Percentiles rank a stretch among this genome's conserved stretches.
Evolutionary conservation across 2,113 vertebrate genomes (phyloP).

Genomic region (Nannospalax galili): DNA sequence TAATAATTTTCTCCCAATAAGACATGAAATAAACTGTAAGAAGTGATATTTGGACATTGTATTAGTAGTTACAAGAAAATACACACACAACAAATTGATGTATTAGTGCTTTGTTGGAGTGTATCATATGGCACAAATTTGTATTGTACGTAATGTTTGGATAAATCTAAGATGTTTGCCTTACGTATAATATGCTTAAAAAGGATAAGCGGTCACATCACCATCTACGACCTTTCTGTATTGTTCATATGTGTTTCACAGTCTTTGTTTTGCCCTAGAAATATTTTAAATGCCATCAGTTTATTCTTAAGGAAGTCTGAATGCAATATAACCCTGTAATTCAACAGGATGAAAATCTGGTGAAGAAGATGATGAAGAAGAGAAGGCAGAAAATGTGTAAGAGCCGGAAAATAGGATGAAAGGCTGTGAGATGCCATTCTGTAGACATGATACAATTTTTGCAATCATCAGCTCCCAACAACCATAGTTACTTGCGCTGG

Average conservation of each 20-base stretch:
- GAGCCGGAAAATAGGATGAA: too few relatives aligned
- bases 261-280: background rate
- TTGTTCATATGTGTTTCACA: background rate
- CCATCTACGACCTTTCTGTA: background rate
- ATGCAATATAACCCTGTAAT: background rate
- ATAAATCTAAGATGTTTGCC: slow-evolving; percentile 11
- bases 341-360: background rate
- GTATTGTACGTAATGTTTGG: background rate
- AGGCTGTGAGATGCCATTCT: background rate
- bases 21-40: slow-evolving; percentile 29
- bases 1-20: slow-evolving; percentile 45
- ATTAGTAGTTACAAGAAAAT: slow-evolving; percentile 18
- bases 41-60: slow-evolving; percentile 49
- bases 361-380: background rate
- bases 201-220: background rate
- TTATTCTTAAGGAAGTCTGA: slow-evolving; percentile 11
- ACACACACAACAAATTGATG: background rate
- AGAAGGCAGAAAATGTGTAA: background rate
- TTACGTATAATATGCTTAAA: background rate
- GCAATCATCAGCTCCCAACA: background rate
- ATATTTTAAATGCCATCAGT: background rate
- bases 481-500: background rate
- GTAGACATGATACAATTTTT: background rate
- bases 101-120: slow-evolving; percentile 7
- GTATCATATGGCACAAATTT: slow-evolving; percentile 17